phyloP scores from a whole-genome alignment of 2,113 vertebrate genomes.

The Desmodus rotundus region DNA sequence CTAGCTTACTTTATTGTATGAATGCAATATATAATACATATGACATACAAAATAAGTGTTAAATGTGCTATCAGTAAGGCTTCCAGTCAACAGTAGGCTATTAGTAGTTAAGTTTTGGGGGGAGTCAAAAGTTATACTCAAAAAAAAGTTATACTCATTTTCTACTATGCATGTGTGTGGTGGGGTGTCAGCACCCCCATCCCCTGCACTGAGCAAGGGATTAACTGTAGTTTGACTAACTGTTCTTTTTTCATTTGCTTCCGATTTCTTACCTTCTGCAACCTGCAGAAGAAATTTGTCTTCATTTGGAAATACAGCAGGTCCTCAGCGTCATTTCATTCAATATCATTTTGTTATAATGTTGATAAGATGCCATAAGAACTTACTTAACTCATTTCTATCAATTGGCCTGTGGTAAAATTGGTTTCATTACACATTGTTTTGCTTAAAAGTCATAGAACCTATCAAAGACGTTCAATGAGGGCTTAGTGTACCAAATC shows the following conservation, averaged over 20 bases:
- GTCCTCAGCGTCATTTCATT: not conserved
- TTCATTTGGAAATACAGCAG: not conserved
- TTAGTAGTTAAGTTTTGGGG: not conserved
- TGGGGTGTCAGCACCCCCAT: not conserved
- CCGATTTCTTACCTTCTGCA: conserved; percentile 25
- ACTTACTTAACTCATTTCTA: not conserved
- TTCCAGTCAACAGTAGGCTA: not conserved
- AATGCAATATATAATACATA: not conserved
- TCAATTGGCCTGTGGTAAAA: not conserved
- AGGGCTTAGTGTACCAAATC: not conserved
- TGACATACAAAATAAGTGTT: not conserved
- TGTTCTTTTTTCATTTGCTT: not conserved
- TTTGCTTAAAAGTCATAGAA: not conserved
- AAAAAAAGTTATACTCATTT: not conserved
- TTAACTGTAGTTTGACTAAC: not conserved
- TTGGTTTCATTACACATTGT: not conserved
- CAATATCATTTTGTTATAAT: not conserved
- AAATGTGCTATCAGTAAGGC: not conserved
- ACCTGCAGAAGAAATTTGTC: not conserved
- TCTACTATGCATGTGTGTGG: not conserved
- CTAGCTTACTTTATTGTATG: not conserved
- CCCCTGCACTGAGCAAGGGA: not conserved
- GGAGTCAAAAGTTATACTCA: no score
- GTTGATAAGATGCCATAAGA: not conserved
- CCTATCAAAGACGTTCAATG: not conserved